Conservation (phyloP, 1,140 invertebrate genomes). For the Oreohelix idahoensis region DNA sequence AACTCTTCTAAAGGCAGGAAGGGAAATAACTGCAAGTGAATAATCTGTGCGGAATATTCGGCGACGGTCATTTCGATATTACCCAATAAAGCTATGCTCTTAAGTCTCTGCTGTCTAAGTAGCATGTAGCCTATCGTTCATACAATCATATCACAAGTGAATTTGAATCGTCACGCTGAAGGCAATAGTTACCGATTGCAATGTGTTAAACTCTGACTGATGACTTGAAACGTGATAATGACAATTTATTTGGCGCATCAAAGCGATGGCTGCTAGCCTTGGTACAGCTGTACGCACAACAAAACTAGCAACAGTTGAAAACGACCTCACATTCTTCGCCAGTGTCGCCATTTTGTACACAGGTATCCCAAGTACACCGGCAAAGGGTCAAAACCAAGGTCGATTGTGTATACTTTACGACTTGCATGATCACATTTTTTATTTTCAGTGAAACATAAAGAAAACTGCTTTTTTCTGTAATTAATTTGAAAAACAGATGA, state of each 20-base stretch:
- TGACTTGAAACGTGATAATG: not conserved
- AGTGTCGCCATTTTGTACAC: conserved; percentile 24
- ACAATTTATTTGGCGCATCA: conserved; percentile 17
- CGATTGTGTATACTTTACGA: conserved; percentile 3
- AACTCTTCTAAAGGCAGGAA: too few species aligned
- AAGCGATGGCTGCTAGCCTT: not conserved
- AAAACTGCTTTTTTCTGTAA: not conserved
- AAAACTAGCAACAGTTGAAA: not conserved
- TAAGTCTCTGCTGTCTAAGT: too few species aligned
- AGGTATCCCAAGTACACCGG: not conserved
- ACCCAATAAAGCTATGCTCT: too few species aligned
- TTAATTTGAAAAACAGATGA: too few species aligned
- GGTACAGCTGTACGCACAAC: not conserved
- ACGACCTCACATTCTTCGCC: conserved; percentile 10
- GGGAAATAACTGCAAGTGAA: too few species aligned
- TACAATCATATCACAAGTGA: too few species aligned
- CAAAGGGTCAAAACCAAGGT: not conserved
- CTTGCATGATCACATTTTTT: not conserved
- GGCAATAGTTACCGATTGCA: not conserved
- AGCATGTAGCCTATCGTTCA: too few species aligned
- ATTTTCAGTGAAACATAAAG: not conserved
- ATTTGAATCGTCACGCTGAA: not conserved
- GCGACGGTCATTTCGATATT: too few species aligned
- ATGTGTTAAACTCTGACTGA: not conserved
- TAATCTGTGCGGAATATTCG: too few species aligned